phyloP scores from a whole-genome alignment of 1,140 invertebrate genomes.

The Propsilocerus akamusi region DNA sequence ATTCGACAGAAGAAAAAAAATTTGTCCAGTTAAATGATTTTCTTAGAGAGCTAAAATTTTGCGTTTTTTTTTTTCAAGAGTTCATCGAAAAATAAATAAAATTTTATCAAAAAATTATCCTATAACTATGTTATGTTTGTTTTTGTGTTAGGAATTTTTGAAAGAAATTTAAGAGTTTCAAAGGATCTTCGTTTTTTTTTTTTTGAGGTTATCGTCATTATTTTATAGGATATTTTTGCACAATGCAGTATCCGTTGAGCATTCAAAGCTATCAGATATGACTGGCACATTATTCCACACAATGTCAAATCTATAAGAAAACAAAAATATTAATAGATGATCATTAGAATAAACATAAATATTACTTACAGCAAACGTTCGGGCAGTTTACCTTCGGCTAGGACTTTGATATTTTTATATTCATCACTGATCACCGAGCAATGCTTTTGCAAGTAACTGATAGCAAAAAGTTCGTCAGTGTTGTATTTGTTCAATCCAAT shows the following conservation, averaged over 20 bases:
- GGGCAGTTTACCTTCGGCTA: conserved; percentile 18
- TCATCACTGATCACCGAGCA: conserved; percentile 19
- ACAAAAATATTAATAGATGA: conserved; percentile 3
- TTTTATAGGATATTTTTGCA: conserved; percentile 18
- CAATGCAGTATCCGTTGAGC: conserved; percentile 13
- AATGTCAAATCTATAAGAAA: conserved; percentile 17
- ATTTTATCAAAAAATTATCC: too few species aligned
- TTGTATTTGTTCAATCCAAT: conserved; percentile 18
- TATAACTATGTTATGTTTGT: too few species aligned
- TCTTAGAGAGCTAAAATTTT: background rate
- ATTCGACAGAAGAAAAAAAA: background rate
- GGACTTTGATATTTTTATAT: conserved; percentile 20
- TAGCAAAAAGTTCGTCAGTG: conserved; percentile 20
- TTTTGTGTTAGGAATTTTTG: too few species aligned
- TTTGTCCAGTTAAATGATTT: background rate
- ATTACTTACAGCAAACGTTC: conserved; percentile 17
- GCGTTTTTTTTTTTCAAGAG: background rate
- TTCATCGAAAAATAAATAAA: too few species aligned
- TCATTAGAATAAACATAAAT: background rate
- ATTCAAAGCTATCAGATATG: conserved; percentile 17
- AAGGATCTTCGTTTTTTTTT: too few species aligned
- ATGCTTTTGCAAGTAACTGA: conserved; percentile 22
- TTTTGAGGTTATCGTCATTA: too few species aligned
- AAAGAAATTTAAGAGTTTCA: too few species aligned
- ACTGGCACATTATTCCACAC: conserved; percentile 23